Base-by-base conservation (phyloP, 2,888 invertebrate genomes). In the Hedya salicella region DNA sequence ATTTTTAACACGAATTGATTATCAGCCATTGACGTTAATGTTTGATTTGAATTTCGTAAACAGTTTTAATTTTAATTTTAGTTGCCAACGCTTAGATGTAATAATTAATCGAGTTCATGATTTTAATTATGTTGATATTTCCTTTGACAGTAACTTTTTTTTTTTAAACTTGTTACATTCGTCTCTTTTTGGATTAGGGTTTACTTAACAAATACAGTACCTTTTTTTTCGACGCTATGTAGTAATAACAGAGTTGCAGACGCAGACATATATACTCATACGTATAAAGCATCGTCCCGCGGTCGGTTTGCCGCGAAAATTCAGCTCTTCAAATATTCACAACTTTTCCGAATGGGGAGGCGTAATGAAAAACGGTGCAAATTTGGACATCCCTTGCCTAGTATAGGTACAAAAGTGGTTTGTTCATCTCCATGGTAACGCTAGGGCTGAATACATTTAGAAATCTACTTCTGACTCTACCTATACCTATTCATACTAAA, bases 281-380 rank as follows among this genome's bases (percentile, higher is more conserved):
- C 19, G 17, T 64, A 70, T 67, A 71, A 74, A 75, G 77, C 75
- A 75, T 72, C 67, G 68, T 57, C 61, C 75, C 73, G 56, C 70
- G 72, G 70, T 74, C 76, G 78, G 79, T 77, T 75, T 70, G 72
- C 75, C 71, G 70, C 77, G 76, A 74, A 80, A 82, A 80, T 80
- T 78, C 72, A 69, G 70, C 75, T 75, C 75, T 78, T 86, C 78
- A 82, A 86, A 85, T 82, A 85, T 86, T 83, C 81, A 83, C 75
- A 81, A 83, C 80, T 82, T 83, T 80, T 73, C 73, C 68, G 71
- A 78, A 77, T 70, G 75, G 73, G 71, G 75, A 70, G 71, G 71
- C 61, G 69, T 69, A 66, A 61, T 63, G 54, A 54, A 64, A 69
- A 68, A 68, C 57, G 57, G 46, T 32, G 46, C 32, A 57, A 46